Evolutionary conservation across 2,888 invertebrate species (phyloP).

Genomic region (Pristionchus entomophagus): DNA sequence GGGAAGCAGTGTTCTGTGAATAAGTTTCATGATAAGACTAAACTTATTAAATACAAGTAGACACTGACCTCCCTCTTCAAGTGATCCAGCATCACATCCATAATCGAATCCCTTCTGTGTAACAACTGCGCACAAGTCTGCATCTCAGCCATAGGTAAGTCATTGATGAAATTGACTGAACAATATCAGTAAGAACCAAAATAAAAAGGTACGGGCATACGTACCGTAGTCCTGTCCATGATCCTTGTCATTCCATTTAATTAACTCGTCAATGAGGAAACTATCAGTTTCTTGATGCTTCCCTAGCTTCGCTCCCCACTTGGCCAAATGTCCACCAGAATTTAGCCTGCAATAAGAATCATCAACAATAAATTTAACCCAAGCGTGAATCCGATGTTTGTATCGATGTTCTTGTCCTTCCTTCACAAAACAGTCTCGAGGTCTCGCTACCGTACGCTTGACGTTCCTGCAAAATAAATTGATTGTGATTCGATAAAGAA

Average conservation of each 20-base stretch:
- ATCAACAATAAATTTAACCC: too few species aligned
- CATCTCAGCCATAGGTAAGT: constrained; percentile 83
- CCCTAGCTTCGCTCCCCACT: constrained; percentile 50
- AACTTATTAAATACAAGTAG: background rate
- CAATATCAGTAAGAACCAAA: background rate
- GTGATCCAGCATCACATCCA: constrained; percentile 83
- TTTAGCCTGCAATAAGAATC: too few species aligned
- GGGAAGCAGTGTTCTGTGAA: too few species aligned
- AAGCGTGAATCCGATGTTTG: too few species aligned
- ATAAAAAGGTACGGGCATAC: constrained; percentile 76
- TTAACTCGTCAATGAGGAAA: constrained; percentile 86
- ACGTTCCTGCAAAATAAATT: too few species aligned
- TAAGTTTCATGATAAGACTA: too few species aligned
- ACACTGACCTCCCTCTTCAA: constrained; percentile 82
- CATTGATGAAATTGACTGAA: constrained; percentile 83
- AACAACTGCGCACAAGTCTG: constrained; percentile 88
- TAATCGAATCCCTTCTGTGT: constrained; percentile 79
- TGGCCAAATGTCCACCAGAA: constrained; percentile 86
- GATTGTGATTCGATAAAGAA: too few species aligned
- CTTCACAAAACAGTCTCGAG: too few species aligned
- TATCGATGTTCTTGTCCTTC: too few species aligned
- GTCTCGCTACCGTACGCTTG: too few species aligned
- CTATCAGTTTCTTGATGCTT: constrained; percentile 82
- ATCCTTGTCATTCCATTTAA: constrained; percentile 90
- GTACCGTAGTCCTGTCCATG: constrained; percentile 84